Evolutionary conservation across 2,797 vertebrate genomes (phyloP).

Genomic region (Clarias platycephalus): DNA sequence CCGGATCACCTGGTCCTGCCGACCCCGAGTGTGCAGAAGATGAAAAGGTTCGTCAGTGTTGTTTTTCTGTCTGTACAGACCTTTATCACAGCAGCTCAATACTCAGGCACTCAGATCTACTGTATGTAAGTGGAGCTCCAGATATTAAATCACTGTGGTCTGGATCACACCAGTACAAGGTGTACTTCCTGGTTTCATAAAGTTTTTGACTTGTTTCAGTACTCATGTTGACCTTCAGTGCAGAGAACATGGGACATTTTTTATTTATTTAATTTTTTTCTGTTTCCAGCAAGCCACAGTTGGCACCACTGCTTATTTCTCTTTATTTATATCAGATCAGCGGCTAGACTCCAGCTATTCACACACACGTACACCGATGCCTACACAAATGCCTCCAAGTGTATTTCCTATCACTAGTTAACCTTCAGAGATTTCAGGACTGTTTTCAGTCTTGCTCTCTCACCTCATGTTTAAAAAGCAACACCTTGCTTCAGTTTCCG

Average conservation of each 20-base stretch:
- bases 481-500: neutral
- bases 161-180: neutral
- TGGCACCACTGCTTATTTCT: neutral
- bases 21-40: slow-evolving; percentile 28
- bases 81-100: neutral
- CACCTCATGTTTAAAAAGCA: slow-evolving; percentile 11
- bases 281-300: slow-evolving; percentile 28
- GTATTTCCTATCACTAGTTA: slow-evolving; percentile 24
- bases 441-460: neutral
- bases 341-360: neutral
- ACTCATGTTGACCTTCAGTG: slow-evolving; percentile 1
- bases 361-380: slow-evolving; percentile 11
- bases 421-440: slow-evolving; percentile 32
- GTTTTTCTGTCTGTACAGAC: neutral
- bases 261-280: neutral
- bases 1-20: neutral
- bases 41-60: slow-evolving; percentile 28
- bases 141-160: neutral
- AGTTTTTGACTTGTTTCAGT: slow-evolving; percentile 18
- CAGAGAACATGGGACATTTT: slow-evolving; percentile 24
- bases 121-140: neutral
- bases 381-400: neutral
- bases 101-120: neutral
- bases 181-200: slow-evolving; percentile 31
- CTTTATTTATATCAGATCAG: neutral